Conservation (phyloP, 2,888 invertebrate species). For the Carabus problematicus region DNA sequence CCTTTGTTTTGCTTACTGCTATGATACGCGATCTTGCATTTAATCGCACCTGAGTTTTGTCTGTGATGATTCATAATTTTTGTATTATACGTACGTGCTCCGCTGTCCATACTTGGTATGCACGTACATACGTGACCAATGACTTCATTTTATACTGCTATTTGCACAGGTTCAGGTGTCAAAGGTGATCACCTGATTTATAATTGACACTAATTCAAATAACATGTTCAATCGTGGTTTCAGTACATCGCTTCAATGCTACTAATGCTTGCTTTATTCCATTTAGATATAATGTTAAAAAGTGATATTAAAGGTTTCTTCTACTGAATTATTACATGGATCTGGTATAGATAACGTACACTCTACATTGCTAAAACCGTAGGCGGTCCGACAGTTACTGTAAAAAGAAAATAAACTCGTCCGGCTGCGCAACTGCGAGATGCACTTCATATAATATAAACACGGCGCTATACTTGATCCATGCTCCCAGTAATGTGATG, state of each 20-base stretch:
- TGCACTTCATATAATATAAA: conserved; percentile 2
- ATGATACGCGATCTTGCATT: conserved; percentile 1
- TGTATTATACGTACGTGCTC: too few relatives aligned
- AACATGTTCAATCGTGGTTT: too few relatives aligned
- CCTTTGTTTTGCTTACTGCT: conserved; percentile 5
- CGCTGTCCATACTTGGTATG: too few relatives aligned
- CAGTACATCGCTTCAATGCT: too few relatives aligned
- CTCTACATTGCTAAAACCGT: conserved; percentile 6
- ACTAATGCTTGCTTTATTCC: too few relatives aligned
- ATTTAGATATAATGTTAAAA: too few relatives aligned
- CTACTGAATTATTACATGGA: not conserved
- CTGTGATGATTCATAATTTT: not conserved
- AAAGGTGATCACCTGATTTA: too few relatives aligned
- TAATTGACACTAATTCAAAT: too few relatives aligned
- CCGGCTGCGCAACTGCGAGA: not conserved
- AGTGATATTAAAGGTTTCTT: too few relatives aligned
- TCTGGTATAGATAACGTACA: not conserved
- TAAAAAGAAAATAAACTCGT: conserved; percentile 9
- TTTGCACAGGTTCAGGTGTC: too few relatives aligned
- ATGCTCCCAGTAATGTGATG: not conserved
- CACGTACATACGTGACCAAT: too few relatives aligned
- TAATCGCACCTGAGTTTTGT: conserved; percentile 14
- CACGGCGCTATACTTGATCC: not conserved
- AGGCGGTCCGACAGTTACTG: conserved; percentile 1
- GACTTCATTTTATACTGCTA: too few relatives aligned